phyloP scores from a whole-genome alignment of 37 sponge, comb jelly and placozoan genomes.

The Petrosia ficiformis region DNA sequence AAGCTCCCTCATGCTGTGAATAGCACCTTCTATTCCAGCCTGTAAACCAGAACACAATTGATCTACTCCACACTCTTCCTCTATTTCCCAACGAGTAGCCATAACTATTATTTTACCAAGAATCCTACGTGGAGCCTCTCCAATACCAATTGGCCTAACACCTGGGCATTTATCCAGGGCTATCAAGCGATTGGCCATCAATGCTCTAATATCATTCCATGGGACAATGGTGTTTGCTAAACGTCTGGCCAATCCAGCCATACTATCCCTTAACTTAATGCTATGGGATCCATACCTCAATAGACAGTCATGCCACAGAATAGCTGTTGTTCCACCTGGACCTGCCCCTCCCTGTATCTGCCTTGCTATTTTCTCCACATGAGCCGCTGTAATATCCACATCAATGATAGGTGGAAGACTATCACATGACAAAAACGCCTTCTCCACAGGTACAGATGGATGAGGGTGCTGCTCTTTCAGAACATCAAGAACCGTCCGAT shows the following conservation, averaged over 20 bases:
- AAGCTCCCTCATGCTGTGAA: no score
- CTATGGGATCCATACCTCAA: constrained; percentile 1
- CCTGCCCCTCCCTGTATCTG: constrained; percentile 13
- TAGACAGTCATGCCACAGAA: constrained; percentile 4
- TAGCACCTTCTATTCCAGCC: no score
- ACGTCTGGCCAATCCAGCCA: constrained; percentile 1
- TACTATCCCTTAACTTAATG: not conserved
- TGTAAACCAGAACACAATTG: not conserved
- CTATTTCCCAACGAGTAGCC: no score
- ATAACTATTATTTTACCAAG: no score
- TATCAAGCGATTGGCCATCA: no score
- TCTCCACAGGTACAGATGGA: not conserved
- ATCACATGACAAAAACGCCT: not conserved
- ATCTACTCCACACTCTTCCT: not conserved
- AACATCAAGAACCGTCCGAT: not conserved
- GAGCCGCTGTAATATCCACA: constrained; percentile 4
- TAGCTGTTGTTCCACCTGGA: constrained; percentile 2
- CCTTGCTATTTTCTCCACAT: constrained; percentile 1
- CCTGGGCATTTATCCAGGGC: no score
- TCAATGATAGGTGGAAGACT: not conserved
- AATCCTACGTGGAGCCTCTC: no score
- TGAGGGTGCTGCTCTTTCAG: constrained; percentile 1
- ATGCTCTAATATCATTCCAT: not conserved
- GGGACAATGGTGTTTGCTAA: not conserved
- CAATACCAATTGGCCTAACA: no score